phyloP scores from a whole-genome alignment of 2,888 invertebrate species.

The Mythimna albipuncta region DNA sequence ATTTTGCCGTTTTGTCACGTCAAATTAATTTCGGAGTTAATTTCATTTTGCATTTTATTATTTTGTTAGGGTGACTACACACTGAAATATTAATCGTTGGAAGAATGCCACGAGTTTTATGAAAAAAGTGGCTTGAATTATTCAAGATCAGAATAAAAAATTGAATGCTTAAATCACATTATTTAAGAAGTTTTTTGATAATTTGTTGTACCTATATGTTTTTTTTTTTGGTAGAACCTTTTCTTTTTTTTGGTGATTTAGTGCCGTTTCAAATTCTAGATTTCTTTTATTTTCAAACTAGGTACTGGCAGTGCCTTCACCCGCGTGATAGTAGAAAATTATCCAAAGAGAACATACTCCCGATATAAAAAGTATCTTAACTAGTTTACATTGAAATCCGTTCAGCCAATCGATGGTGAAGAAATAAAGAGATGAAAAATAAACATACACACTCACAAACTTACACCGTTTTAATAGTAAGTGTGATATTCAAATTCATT shows the following conservation, averaged over 20 bases:
- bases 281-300: no score
- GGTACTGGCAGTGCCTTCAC: no score
- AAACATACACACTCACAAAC: no score
- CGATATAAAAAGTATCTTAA: no score
- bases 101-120: conserved; percentile 6
- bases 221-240: neutral
- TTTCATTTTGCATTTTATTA: conserved; percentile 49
- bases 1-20: conserved; percentile 52
- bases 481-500: no score
- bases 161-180: conserved; percentile 5
- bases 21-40: conserved; percentile 58
- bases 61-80: conserved; percentile 32
- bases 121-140: conserved; percentile 26
- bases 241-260: neutral
- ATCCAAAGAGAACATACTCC: no score
- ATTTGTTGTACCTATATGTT: neutral
- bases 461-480: no score
- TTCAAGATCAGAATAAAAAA: conserved; percentile 12
- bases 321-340: no score
- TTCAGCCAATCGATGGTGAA: no score
- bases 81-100: conserved; percentile 8
- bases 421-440: no score
- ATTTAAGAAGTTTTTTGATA: neutral
- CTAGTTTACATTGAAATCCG: no score
- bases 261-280: neutral